Percentiles rank a stretch among this genome's conserved stretches.
phyloP scores from a whole-genome alignment of 2,888 invertebrate genomes.

The Trisateles emortualis region DNA sequence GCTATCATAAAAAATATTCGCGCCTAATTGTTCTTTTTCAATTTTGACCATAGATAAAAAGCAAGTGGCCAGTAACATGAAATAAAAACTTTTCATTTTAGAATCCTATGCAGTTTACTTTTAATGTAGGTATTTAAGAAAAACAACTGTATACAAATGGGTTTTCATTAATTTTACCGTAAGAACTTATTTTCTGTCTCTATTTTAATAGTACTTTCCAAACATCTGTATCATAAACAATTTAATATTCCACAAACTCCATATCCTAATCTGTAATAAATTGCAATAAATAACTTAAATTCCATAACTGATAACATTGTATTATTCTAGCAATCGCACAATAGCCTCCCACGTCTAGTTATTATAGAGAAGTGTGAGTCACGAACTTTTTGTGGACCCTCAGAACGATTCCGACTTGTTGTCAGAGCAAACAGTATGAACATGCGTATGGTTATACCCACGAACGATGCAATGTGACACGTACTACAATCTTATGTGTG shows the following conservation, averaged over 20 bases:
- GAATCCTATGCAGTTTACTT: no score
- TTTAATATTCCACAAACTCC: not conserved
- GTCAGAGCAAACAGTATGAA: constrained; percentile 54
- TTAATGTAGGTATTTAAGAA: no score
- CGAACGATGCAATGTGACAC: constrained; percentile 30
- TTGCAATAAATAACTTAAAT: constrained; percentile 30
- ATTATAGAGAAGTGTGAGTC: constrained; percentile 29
- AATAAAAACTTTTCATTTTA: no score
- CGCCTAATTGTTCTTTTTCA: no score
- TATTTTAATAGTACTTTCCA: no score
- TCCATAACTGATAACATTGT: constrained; percentile 38
- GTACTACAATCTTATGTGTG: constrained; percentile 29
- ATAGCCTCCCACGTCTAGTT: constrained; percentile 22
- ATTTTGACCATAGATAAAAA: no score
- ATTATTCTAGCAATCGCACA: constrained; percentile 27
- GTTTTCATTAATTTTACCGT: no score
- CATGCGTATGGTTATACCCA: constrained; percentile 25
- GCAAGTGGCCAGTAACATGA: no score
- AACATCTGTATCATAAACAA: no score
- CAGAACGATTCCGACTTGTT: constrained; percentile 44
- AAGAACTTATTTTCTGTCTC: no score
- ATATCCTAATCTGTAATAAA: constrained; percentile 3
- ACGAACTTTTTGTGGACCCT: constrained; percentile 42
- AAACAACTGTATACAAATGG: no score
- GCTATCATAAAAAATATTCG: no score